These are phyloP conservation scores for Lepidothrix coronata DNA, from an alignment of 2,113 vertebrate species.

Conservation along the genomic window DNA sequence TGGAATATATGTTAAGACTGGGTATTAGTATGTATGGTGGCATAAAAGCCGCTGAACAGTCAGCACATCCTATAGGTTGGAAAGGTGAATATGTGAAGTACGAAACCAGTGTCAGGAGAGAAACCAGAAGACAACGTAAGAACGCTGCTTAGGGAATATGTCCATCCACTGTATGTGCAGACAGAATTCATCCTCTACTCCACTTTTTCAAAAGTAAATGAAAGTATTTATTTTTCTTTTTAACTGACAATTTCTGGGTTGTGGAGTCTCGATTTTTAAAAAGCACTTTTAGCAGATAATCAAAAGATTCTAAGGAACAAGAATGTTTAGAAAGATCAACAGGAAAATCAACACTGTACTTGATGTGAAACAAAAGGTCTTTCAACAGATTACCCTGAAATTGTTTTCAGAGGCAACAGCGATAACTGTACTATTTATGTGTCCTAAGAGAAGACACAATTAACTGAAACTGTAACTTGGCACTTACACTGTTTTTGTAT, in stretches of 20 bases:
- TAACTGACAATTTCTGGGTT: background rate
- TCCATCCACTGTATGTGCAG: background rate
- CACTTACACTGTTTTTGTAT: background rate
- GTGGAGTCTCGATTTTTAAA: background rate
- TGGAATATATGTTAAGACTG: background rate
- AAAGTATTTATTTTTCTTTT: background rate
- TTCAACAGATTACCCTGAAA: background rate
- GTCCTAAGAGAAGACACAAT: background rate
- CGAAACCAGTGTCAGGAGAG: background rate
- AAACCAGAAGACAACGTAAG: background rate
- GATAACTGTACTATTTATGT: background rate
- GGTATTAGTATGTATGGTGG: background rate
- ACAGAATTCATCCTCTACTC: background rate
- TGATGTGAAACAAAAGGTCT: background rate
- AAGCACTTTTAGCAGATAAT: background rate
- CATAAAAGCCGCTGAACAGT: background rate
- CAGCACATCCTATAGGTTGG: accelerated
- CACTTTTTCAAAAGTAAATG: background rate
- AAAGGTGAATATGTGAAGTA: background rate
- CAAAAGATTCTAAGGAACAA: background rate
- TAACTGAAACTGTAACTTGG: background rate
- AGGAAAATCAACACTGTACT: background rate
- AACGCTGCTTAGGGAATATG: background rate
- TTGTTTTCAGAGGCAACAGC: background rate
- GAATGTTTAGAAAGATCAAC: background rate